Base-by-base conservation (phyloP, 2,888 invertebrate species). In the Bellardia bayeri region DNA sequence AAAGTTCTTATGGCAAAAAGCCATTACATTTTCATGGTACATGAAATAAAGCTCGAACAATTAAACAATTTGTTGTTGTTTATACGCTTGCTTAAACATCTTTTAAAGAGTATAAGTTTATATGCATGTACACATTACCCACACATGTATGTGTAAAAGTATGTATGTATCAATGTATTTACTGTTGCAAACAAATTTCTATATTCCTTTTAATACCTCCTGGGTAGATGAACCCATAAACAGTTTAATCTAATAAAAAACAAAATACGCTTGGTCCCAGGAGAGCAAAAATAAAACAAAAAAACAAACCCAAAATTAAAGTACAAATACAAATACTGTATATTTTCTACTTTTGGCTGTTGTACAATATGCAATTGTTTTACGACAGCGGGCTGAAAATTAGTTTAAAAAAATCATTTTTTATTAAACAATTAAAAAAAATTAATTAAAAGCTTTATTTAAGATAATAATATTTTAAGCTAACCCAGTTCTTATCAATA, bases 181-280 rank as follows among this genome's bases (percentile, higher is more conserved):
- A 45, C 11, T 2, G 49, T 30, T n/a, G 49, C 13, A 30, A n/a
- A 37, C 33, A 63, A 37, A 63, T 51, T 49, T 14, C 40, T 23
- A 69, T 54, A 64, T 79, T 11, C 45, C 16, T 61, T 30, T 63
- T 42, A 63, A 61, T 37, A 49, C 30, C 86, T 68, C 86, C 40
- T 61, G 86, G 82, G 82, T 86, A 56, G 63, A 74, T 79, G 82
- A 86, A 86, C 82, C 78, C 69, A 82, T 78, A 82, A 85, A 86
- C 56, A 69, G 68, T 82, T 82, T 86, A 68, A 78, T 74, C 51
- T 54, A 81, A 79, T 64, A 69, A 16, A 71, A 45, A 72, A 45
- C n/a, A 64, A 33, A 49, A 69, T 45, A 45, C 37, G 54, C 42
- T 54, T 14, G n/a, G 8, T 72, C 71, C 42, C 63, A 40, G 54